phyloP scores from a whole-genome alignment of 1,140 invertebrate species.

The Trissolcus basalis region DNA sequence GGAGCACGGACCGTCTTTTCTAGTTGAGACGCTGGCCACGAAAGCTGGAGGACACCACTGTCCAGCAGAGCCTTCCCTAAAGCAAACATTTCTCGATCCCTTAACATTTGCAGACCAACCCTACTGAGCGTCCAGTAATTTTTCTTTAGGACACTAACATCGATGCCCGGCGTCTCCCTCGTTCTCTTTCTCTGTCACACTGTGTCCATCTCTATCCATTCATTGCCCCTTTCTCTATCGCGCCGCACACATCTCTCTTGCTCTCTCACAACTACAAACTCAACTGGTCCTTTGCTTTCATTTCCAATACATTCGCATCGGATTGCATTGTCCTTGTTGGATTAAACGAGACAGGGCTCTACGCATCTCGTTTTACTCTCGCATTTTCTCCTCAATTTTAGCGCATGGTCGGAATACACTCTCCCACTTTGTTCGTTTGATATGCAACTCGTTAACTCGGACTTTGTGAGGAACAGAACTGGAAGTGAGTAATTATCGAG shows the following conservation, averaged over 20 bases:
- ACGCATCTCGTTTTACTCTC: slow-evolving; percentile 54
- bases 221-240: slow-evolving; percentile 34
- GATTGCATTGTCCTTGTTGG: slow-evolving; percentile 63
- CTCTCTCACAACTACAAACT: slow-evolving; percentile 56
- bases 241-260: slow-evolving; percentile 28
- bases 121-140: slow-evolving; percentile 64
- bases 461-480: slow-evolving; percentile 63
- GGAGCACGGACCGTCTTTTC: slow-evolving; percentile 46
- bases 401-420: slow-evolving; percentile 68
- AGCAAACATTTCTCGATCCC: slow-evolving; percentile 58
- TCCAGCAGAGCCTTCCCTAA: slow-evolving; percentile 72
- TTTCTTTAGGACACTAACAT: slow-evolving; percentile 70
- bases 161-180: slow-evolving; percentile 51
- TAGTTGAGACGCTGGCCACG: slow-evolving; percentile 70
- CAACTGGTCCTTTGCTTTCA: slow-evolving; percentile 56
- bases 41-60: slow-evolving; percentile 76
- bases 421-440: slow-evolving; percentile 64
- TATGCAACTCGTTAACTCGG: slow-evolving; percentile 60
- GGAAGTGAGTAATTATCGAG: slow-evolving; percentile 62
- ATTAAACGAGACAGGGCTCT: slow-evolving; percentile 39
- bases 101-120: slow-evolving; percentile 63
- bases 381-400: slow-evolving; percentile 65
- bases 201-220: slow-evolving; percentile 44
- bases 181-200: slow-evolving; percentile 36
- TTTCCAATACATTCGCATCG: slow-evolving; percentile 57